phyloP scores from a whole-genome alignment of 92 coral and sea anemone species.

The Montipora capitata region DNA sequence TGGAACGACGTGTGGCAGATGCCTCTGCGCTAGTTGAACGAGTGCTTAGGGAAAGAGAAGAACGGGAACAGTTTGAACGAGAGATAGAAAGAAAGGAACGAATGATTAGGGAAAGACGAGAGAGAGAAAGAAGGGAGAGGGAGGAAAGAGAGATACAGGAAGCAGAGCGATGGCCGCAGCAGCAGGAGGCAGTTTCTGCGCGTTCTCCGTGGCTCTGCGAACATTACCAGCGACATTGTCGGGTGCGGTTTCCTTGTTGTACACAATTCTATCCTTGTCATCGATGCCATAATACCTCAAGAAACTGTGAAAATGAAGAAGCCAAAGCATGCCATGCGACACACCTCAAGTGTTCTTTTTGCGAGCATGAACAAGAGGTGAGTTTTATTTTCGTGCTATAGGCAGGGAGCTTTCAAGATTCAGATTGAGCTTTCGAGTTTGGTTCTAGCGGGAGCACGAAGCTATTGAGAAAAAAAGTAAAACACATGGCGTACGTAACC shows the following conservation, averaged over 20 bases:
- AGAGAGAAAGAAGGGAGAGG: constrained; percentile 8
- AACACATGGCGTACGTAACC: no score
- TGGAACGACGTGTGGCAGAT: constrained; percentile 40
- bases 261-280: constrained; percentile 79
- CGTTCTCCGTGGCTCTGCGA: constrained; percentile 72
- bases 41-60: constrained; percentile 28
- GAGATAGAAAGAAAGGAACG: constrained; percentile 30
- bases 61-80: constrained; percentile 24
- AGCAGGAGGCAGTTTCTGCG: neutral
- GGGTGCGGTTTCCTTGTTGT: constrained; percentile 84
- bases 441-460: no score
- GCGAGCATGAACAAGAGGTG: constrained; percentile 78
- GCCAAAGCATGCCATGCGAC: constrained; percentile 77
- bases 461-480: no score
- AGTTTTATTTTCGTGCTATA: neutral
- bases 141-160: constrained; percentile 25
- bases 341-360: constrained; percentile 66
- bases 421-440: no score
- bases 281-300: constrained; percentile 89
- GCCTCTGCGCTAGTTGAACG: constrained; percentile 58
- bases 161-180: constrained; percentile 19
- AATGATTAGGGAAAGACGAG: constrained; percentile 22
- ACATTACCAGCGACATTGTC: constrained; percentile 86
- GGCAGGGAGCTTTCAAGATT: no score
- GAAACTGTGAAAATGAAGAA: constrained; percentile 64